These are phyloP conservation scores for Aphrocallistes beatrix DNA, from an alignment of 37 sponge, comb jelly and placozoan genomes.

Conservation along the genomic window DNA sequence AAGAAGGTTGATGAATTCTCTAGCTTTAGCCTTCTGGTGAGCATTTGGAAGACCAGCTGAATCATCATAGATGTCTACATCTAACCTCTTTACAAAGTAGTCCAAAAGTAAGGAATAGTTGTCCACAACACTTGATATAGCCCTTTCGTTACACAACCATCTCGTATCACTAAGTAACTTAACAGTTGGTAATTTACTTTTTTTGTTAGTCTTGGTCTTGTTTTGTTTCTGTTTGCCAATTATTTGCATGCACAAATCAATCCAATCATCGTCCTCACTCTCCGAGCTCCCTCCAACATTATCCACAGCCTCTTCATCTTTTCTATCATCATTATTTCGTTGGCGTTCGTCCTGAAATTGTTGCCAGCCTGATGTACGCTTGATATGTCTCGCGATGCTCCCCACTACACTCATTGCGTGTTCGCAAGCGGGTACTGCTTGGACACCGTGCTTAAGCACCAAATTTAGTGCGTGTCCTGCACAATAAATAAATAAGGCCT, in stretches of 20 bases:
- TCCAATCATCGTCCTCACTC: background rate
- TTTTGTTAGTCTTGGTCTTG: background rate
- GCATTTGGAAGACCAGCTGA: background rate
- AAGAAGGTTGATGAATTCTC: background rate
- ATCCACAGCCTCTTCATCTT: background rate
- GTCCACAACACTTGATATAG: background rate
- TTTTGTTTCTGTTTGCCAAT: background rate
- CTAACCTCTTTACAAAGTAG: background rate
- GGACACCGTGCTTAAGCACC: background rate
- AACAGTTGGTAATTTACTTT: background rate
- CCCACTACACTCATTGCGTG: background rate
- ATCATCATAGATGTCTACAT: background rate
- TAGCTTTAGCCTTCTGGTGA: background rate
- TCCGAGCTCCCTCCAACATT: background rate
- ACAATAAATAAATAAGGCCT: background rate
- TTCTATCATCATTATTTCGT: background rate
- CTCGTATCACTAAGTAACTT: constrained; percentile 6
- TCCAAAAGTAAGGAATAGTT: background rate
- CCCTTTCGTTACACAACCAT: constrained; percentile 10
- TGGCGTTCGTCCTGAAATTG: background rate
- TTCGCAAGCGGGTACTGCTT: constrained; percentile 14
- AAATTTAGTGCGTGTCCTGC: constrained; percentile 5
- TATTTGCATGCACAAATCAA: background rate
- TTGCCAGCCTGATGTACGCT: background rate
- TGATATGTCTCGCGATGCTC: background rate